Evolutionary conservation across 64 coral and sea anemone genomes (phyloP), one percentile per base, ranked within the genome.

Genomic region (Montipora efflorescens): DNA sequence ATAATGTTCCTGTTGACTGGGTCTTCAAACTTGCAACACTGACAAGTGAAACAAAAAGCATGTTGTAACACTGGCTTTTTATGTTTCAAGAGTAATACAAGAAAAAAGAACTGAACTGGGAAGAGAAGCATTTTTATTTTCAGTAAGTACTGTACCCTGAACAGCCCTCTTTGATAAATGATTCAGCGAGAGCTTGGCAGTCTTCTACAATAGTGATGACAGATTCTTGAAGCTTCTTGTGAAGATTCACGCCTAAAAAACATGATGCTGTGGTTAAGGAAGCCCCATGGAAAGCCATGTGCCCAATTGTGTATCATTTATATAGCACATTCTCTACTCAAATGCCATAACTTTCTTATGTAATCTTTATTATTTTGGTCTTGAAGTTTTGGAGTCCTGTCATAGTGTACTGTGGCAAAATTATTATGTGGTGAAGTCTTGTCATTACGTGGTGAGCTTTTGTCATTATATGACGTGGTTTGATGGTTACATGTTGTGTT

Each of bases 141-240:
- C 36, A 36, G 36, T 8, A 25, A n/a, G 21, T 90, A 57, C 43
- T 43, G 7, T 76, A 97, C 96, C 96, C 94, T 73, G 75, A 87
- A 67, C 84, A 94, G 9, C 93, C 93, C 88, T 95, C 92, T 73
- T 94, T 70, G 46, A 92, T 81, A 21, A 89, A 95, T 8, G 96
- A 97, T 15, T 67, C 48, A 16, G 82, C 77, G 50, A 97, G 92
- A 53, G 45, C 51, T 76, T 94, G 75, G 11, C 93, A 89, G 88
- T 97, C 96, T 14, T 81, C 67, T 18, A 97, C 53, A 73, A 97
- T 82, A 48, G 89, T 91, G 69, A 94, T 47, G 23, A 97, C 88
- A 10, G 93, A 79, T 79, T 79, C 83, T 74, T 97, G 93, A 43
- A 97, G 84, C 76, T 93, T 95, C 51, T 88, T 92, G 11, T 97